Base-by-base conservation (phyloP, 2,113 vertebrate genomes). In the Corythornis madagascariensis region DNA sequence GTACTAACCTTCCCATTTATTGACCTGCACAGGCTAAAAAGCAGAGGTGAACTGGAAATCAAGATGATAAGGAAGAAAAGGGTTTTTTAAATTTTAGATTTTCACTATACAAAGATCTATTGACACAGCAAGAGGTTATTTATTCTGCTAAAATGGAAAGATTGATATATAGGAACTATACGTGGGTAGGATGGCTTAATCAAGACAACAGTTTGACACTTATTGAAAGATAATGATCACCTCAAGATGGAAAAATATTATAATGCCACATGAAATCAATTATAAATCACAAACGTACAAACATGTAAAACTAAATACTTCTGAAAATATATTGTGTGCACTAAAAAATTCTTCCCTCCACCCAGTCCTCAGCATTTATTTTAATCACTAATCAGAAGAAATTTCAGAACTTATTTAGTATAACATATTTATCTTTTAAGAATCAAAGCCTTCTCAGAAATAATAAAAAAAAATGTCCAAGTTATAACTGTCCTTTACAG, bases 391-490 rank as follows among this genome's bases (percentile, higher is more conserved):
- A 86, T 63, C 64, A 87, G 55, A 93, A 87, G 74, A 92, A 74
- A 93, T 47, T 87, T 83, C 28, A 64, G 31, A 89, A 85, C 63
- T 79, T 57, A 55, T 86, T 86, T 73, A 66, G 38, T 9, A 63
- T 48, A 91, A 93, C 55, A 55, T 18, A 88, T 55, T 91, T 88
- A 91, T 77, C 81, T 93, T 83, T 45, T 88, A 78, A 85, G 47
- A 95, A 95, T 77, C 71, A 95, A 94, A 92, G 78, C 48, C 66
- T 60, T 87, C 55, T 92, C 65, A 85, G 82, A 88, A 76, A 94
- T 93, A 92, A 33, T 50, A 81, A 78, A 90, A 81, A 78, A 90
- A 89, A 86, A 78, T 9, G n/a, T 69, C 67, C 76, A 84, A 94
- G 29, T 77, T 89, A 47, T 80, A 89, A 82, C 84, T 60, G 83